Base-by-base conservation (phyloP, 2,113 vertebrate species). In the Crotalus helleri region DNA sequence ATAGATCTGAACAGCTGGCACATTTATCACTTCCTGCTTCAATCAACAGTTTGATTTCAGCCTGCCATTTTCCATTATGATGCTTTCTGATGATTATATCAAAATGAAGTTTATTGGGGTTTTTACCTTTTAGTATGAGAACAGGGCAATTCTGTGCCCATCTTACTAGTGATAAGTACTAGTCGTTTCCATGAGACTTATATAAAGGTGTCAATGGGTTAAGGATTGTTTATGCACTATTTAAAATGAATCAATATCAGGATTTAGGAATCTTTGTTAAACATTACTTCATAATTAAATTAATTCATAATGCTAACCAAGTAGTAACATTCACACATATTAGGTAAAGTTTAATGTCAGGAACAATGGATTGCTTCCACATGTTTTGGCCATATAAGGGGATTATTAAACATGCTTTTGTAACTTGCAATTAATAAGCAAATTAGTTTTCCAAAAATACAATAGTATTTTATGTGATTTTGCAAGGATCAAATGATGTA, bases 221-320 rank as follows among this genome's bases (percentile, higher is more conserved):
- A 29, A 7, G 88, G n/a, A 89, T 74, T 17, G 87, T 88, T 93
- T 69, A 49, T 39, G 26, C 64, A 61, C 51, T 33, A 21, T 88
- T 39, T 88, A 58, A 91, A 74, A 88, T 26, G 26, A 91, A 88
- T 55, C 85, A 91, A 15, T 46, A 86, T 86, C 11, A 55, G 87
- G 46, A 94, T 95, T 85, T 95, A 93, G 96, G 94, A 94, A 85
- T 91, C 96, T 92, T 94, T 93, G 87, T 44, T 23, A 92, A 85
- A 92, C 39, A 81, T 19, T 91, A 51, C 94, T 96, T 95, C 93
- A 96, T 96, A 93, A 96, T 95, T 96, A 94, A 96, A 90, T 89
- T 91, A 89, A 10, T 55, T 92, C 85, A 93, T 85, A 86, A 49
- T 39, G 6, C 85, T 95, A 89, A 89, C 88, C 86, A 95, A 95